Evolutionary conservation across 1,140 invertebrate species (phyloP).

Genomic region (Drosophila ohnishii): DNA sequence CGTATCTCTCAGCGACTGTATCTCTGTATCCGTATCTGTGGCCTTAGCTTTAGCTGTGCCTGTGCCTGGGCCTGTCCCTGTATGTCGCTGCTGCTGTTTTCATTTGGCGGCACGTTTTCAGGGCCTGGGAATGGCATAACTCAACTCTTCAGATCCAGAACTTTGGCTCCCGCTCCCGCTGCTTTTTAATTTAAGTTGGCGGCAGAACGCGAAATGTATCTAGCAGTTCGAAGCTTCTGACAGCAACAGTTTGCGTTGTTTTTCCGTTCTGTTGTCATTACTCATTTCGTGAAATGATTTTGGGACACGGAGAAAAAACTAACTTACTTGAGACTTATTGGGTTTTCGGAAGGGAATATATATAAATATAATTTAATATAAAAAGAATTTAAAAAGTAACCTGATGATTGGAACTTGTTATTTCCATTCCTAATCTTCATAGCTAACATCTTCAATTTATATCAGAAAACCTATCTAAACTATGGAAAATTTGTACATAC

Average conservation of each 20-base stretch:
- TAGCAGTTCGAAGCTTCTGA: slow-evolving; percentile 47
- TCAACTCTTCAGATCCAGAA: slow-evolving; percentile 55
- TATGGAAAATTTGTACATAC: neutral
- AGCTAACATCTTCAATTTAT: neutral
- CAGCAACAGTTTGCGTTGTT: slow-evolving; percentile 60
- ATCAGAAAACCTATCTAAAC: fast-evolving
- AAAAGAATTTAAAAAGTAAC: neutral
- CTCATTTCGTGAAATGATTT: slow-evolving; percentile 63
- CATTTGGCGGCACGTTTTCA: slow-evolving; percentile 55
- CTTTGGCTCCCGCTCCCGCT: slow-evolving; percentile 27
- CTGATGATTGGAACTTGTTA: no score
- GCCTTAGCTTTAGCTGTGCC: neutral
- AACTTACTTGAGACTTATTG: neutral
- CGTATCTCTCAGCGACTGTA: slow-evolving; percentile 34
- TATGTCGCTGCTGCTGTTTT: slow-evolving; percentile 19
- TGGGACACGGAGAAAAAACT: slow-evolving; percentile 12
- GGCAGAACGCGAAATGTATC: slow-evolving; percentile 66
- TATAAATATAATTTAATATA: neutral
- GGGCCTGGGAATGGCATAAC: slow-evolving; percentile 46
- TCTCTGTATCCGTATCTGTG: slow-evolving; percentile 20
- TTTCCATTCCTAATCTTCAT: no score
- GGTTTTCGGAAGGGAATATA: neutral
- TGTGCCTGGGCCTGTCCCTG: neutral
- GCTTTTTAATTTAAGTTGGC: slow-evolving; percentile 81
- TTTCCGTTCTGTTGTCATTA: slow-evolving; percentile 64